Conservation (phyloP, 2,888 invertebrate genomes). For the Myopa testacea region DNA sequence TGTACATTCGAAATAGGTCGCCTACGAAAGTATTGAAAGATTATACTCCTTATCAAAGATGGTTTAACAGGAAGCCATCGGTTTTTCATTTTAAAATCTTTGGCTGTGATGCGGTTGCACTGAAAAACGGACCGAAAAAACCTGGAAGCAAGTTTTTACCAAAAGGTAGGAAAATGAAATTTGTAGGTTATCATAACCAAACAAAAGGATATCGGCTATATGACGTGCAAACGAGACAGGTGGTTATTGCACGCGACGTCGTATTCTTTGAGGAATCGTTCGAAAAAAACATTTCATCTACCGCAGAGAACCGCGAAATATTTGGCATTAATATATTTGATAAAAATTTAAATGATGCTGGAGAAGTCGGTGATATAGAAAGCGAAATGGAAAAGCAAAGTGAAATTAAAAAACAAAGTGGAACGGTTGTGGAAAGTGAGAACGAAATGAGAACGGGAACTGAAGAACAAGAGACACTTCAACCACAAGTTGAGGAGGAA, state of each 20-base stretch:
- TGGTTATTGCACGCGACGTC: no score
- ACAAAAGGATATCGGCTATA: neutral
- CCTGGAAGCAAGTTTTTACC: neutral
- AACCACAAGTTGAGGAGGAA: neutral
- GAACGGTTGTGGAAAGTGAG: no score
- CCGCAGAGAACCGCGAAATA: neutral
- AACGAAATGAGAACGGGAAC: neutral
- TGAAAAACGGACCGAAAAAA: no score
- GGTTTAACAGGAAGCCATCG: no score
- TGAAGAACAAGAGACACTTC: neutral
- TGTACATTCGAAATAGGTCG: neutral
- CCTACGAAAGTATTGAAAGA: neutral
- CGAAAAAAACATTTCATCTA: neutral
- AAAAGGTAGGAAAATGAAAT: constrained; percentile 11
- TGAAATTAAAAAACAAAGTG: no score
- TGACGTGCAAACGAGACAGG: neutral
- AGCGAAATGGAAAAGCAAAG: no score
- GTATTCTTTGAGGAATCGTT: neutral
- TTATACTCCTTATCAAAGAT: no score
- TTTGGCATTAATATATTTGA: neutral
- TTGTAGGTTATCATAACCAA: neutral
- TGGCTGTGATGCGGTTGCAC: no score
- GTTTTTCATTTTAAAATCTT: no score
- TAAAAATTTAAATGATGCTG: neutral
- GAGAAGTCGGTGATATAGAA: neutral